Conservation (phyloP, 1,140 invertebrate species). For the Philopotamus ludificatus region DNA sequence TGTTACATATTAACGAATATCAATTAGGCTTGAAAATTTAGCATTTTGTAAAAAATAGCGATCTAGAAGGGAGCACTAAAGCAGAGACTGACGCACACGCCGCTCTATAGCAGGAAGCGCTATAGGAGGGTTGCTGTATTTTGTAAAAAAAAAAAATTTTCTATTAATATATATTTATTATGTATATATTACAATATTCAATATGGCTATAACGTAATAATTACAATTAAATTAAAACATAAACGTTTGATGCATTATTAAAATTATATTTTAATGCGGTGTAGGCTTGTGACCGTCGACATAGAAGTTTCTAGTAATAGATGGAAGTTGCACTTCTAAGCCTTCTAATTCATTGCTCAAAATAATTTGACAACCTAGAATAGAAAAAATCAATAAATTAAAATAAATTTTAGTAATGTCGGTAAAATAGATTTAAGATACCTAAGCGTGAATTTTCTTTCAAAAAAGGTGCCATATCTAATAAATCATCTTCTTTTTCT, state of each 20-base stretch:
- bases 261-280: slow-evolving; percentile 69
- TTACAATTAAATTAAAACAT: not conserved
- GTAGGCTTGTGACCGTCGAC: slow-evolving; percentile 95
- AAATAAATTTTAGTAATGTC: not conserved
- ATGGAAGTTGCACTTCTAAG: slow-evolving; percentile 81
- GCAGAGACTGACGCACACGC: no score
- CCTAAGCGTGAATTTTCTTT: slow-evolving; percentile 93
- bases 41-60: no score
- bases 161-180: no score
- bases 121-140: no score
- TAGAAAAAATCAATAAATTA: slow-evolving; percentile 40
- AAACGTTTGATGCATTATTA: no score
- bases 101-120: no score
- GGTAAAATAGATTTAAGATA: slow-evolving; percentile 45
- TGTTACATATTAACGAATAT: no score
- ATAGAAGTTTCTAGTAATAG: slow-evolving; percentile 96
- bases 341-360: slow-evolving; percentile 91
- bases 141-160: no score
- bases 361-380: slow-evolving; percentile 90
- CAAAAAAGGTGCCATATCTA: slow-evolving; percentile 95
- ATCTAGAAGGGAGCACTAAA: no score
- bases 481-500: slow-evolving; percentile 94
- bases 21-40: no score
- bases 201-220: not conserved
- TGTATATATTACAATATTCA: not conserved